Base-by-base conservation (phyloP, 2,113 vertebrate genomes). In the Charina bottae region DNA sequence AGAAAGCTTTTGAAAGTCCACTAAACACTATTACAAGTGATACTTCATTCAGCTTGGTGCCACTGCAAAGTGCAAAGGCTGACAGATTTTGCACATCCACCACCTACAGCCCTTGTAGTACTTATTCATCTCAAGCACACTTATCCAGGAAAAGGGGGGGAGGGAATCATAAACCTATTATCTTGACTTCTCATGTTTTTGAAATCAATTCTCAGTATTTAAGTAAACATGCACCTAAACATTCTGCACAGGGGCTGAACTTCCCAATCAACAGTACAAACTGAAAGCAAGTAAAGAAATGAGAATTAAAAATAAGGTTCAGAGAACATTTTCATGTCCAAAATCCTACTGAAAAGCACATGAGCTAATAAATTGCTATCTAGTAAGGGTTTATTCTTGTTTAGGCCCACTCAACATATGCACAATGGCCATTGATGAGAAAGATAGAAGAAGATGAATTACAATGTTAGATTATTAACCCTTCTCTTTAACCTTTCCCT, bases 1-100 rank as follows among this genome's bases (percentile, higher is more conserved):
- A 59, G 83, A 85, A 85, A 90, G 83, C 58, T 90, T 49, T 87
- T 87, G 90, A 86, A 91, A 68, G 84, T 91, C 90, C 84, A 87
- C 60, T 72, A 62, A 56, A 87, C 42, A 15, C n/a, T 86, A 53
- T 87, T 53, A 56, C 49, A 91, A 91, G 84, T 91, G 90, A 55
- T 37, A 46, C 90, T 87, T 87, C 59, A 87, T 68, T 68, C 60
- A 68, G 84, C 60, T 91, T 85, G 55, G 49, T 42, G 49, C 60
- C 84, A 37, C 37, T 21, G 49, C 33, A 24, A 68, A 87, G 84
- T 19, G 59, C 84, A 85, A 85, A 91, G 90, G 83, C 86, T 86
- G n/a, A 68, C 83, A 91, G 84, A 68, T 55, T 62, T 68, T 53
- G 13, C 54, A 58, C 33, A 58, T 28, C 85, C 53, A 87, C 60